A percentile compares a stretch with the other conserved stretches of the same genome.
These are phyloP conservation scores for Sminthopsis crassicaudata DNA, from an alignment of 2,113 vertebrate genomes.

Conservation along the genomic window DNA sequence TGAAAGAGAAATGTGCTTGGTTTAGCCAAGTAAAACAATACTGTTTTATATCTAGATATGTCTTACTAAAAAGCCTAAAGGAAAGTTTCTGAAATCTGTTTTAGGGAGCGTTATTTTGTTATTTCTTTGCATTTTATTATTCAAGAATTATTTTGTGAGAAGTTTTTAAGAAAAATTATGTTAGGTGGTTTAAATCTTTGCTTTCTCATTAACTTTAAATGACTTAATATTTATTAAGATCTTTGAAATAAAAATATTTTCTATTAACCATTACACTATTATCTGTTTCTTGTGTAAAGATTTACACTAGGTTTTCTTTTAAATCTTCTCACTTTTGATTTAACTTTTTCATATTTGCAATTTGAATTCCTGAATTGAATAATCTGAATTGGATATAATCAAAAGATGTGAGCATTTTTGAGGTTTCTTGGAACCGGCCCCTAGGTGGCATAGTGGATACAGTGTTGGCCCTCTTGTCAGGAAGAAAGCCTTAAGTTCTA, in stretches of 20 bases:
- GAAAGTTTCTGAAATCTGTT: background rate
- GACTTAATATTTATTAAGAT: background rate
- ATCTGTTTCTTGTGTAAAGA: background rate
- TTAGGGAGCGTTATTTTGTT: background rate
- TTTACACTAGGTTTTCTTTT: background rate
- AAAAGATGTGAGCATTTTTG: background rate
- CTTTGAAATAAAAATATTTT: background rate
- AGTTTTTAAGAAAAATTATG: background rate
- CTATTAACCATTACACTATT: background rate
- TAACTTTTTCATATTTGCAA: background rate
- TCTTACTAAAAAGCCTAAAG: too few relatives aligned
- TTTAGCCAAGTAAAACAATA: background rate
- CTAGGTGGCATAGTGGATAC: background rate
- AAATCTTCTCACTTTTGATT: background rate
- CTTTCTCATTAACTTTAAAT: background rate
- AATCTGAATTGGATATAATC: background rate
- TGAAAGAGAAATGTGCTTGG: background rate
- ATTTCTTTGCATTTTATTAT: background rate
- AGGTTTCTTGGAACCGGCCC: background rate
- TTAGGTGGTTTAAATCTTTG: background rate
- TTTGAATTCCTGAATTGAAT: background rate
- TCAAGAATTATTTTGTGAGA: background rate
- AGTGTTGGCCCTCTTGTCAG: background rate
- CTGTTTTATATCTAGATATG: background rate
- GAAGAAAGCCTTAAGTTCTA: background rate